Evolutionary conservation across 2,797 vertebrate genomes (phyloP).

Genomic region (Falco naumanni): DNA sequence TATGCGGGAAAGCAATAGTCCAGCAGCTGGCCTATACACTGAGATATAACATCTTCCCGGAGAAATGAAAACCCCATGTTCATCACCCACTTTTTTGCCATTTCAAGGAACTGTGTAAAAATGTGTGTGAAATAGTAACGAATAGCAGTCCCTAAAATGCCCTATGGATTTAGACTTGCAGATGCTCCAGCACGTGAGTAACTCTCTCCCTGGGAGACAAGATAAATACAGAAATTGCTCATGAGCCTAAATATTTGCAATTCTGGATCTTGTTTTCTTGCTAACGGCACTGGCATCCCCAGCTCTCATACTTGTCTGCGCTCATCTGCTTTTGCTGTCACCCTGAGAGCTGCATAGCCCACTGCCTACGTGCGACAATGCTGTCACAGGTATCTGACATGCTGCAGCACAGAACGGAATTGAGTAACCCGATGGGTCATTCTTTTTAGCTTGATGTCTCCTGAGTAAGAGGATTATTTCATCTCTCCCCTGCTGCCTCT

Average conservation of each 20-base stretch:
- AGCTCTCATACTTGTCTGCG: background rate
- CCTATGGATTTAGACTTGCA: background rate
- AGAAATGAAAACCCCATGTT: background rate
- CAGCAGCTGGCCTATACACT: background rate
- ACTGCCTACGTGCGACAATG: background rate
- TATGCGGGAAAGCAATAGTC: background rate
- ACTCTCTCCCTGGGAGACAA: background rate
- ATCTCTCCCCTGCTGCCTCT: background rate
- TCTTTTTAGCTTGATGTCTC: background rate
- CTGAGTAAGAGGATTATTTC: background rate
- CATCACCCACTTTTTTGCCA: background rate
- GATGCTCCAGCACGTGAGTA: background rate
- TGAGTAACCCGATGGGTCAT: background rate
- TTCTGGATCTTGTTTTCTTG: background rate
- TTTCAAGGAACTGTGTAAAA: background rate
- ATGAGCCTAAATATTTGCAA: background rate
- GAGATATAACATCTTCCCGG: background rate
- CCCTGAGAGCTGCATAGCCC: background rate
- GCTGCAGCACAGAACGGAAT: background rate
- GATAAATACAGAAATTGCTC: background rate
- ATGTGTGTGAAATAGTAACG: background rate
- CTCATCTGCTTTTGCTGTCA: background rate
- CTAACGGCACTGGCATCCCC: background rate
- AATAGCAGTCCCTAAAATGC: background rate
- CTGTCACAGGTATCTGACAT: background rate